These are phyloP conservation scores for Actinostola sp. DNA, from an alignment of 92 coral and sea anemone genomes.

Conservation along the genomic window DNA sequence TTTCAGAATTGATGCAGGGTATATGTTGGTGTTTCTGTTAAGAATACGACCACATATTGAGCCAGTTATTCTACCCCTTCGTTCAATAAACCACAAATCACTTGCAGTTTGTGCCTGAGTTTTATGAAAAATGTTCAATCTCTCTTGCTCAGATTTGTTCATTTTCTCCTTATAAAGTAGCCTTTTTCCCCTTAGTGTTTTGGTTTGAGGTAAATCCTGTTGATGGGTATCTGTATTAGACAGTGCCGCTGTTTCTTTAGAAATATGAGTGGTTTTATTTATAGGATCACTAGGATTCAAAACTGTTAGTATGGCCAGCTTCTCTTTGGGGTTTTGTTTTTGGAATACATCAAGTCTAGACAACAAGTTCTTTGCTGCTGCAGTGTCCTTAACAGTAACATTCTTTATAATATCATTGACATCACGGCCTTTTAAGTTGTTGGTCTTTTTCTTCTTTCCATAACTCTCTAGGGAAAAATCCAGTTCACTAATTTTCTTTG, in stretches of 20 bases:
- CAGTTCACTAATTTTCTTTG: constrained; percentile 28
- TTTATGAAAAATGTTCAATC: constrained; percentile 28
- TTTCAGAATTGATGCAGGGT: constrained; percentile 17
- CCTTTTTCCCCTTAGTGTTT: no score
- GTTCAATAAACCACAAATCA: constrained; percentile 39
- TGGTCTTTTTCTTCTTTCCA: constrained; percentile 25
- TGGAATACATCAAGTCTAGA: constrained; percentile 3
- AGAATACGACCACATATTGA: constrained; percentile 32
- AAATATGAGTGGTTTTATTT: no score
- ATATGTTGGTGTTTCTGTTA: no score
- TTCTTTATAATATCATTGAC: neutral
- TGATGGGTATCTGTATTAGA: no score
- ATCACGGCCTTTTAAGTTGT: neutral
- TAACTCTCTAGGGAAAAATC: constrained; percentile 30
- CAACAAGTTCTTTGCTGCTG: neutral
- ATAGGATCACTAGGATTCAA: no score
- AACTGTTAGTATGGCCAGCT: no score
- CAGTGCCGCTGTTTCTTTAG: no score
- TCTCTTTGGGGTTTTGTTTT: no score
- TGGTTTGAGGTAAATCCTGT: no score
- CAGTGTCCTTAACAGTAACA: neutral
- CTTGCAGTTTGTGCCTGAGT: constrained; percentile 29
- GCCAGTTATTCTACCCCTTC: constrained; percentile 30
- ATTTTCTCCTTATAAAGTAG: no score
- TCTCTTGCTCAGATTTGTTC: constrained; percentile 18